These are phyloP conservation scores for Macrophya annulata DNA, from an alignment of 2,888 invertebrate species.

Conservation along the genomic window DNA sequence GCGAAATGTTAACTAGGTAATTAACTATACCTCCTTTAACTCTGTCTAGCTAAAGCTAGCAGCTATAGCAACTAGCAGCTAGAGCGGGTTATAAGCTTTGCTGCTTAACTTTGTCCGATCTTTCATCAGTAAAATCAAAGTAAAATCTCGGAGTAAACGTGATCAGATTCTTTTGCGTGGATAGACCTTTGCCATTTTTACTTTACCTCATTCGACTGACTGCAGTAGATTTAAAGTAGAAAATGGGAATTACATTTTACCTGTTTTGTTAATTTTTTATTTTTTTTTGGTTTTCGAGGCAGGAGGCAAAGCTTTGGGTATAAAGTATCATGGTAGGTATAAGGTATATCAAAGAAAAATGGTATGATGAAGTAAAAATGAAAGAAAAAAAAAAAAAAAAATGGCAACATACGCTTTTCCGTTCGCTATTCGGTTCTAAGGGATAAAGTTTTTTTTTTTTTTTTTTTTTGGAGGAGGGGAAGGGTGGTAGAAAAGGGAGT, in stretches of 20 bases:
- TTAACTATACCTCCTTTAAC: constrained; percentile 35
- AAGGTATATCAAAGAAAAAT: neutral
- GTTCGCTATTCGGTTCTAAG: neutral
- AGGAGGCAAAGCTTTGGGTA: neutral
- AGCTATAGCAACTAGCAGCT: neutral
- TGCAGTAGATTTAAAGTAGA: neutral
- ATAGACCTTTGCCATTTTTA: constrained; percentile 5
- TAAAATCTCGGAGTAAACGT: constrained; percentile 30
- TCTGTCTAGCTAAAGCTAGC: constrained; percentile 4
- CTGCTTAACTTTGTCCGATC: constrained; percentile 37
- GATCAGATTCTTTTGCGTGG: neutral
- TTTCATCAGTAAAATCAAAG: constrained; percentile 43
- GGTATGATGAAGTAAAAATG: neutral
- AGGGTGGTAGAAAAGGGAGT: neutral
- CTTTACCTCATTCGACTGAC: neutral
- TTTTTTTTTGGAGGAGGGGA: neutral
- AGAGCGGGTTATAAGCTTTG: neutral
- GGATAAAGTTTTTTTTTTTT: constrained; percentile 10
- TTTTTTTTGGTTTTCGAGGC: neutral
- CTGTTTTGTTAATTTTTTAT: too few relatives aligned
- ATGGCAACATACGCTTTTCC: constrained; percentile 13
- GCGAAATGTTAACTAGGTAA: constrained; percentile 40
- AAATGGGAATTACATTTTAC: constrained; percentile 11
- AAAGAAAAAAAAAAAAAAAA: neutral
- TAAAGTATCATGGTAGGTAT: neutral